These are phyloP conservation scores for Procambarus virginalis DNA, from an alignment of 1,140 invertebrate genomes.

Conservation along the genomic window DNA sequence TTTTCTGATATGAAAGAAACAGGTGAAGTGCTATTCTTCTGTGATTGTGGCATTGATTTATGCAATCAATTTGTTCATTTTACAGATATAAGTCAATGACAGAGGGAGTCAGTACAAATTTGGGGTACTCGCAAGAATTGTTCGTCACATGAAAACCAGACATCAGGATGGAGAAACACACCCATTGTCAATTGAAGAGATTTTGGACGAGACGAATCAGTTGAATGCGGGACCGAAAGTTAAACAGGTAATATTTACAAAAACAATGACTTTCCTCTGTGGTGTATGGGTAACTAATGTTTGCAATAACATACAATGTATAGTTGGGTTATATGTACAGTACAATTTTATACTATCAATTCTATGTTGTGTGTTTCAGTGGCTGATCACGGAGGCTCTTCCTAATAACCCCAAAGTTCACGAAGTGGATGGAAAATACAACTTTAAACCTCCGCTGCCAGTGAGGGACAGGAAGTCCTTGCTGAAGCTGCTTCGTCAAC, in stretches of 20 bases:
- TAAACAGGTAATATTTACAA: constrained; percentile 79
- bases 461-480: constrained; percentile 92
- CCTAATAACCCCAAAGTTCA: constrained; percentile 93
- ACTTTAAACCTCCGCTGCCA: constrained; percentile 94
- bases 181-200: constrained; percentile 93
- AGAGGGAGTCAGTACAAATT: constrained; percentile 93
- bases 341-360: too few species aligned
- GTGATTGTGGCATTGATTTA: too few species aligned
- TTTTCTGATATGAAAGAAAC: too few species aligned
- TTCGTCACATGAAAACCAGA: constrained; percentile 95
- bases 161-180: constrained; percentile 96
- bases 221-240: constrained; percentile 92
- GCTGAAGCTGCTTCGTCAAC: constrained; percentile 88
- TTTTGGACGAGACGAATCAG: constrained; percentile 98
- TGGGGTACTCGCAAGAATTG: constrained; percentile 96
- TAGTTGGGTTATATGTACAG: too few species aligned
- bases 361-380: constrained; percentile 75
- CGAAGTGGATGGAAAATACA: constrained; percentile 84
- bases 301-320: too few species aligned
- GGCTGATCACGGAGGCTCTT: constrained; percentile 89
- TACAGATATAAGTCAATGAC: constrained; percentile 88
- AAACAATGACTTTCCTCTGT: too few species aligned
- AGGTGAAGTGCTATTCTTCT: too few species aligned
- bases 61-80: not conserved
- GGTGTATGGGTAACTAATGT: too few species aligned